phyloP scores from a whole-genome alignment of 92 coral and sea anemone species.

The Parazoanthus atlanticus region DNA sequence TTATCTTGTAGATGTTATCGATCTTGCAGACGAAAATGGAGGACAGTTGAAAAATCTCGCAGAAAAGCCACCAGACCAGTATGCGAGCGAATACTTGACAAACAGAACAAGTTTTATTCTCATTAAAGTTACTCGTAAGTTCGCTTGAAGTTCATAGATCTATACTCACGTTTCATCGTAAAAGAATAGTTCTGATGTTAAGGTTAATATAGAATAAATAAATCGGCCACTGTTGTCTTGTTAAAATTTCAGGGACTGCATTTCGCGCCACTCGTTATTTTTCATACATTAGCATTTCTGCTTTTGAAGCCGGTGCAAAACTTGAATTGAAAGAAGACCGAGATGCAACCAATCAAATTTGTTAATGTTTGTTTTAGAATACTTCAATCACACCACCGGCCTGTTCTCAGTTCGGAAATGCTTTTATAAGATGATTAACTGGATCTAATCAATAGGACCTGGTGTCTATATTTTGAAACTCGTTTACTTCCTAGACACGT shows the following conservation, averaged over 20 bases:
- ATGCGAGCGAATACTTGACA: constrained; percentile 65
- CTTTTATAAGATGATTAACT: too few relatives aligned
- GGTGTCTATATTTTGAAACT: too few relatives aligned
- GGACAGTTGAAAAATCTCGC: constrained; percentile 58
- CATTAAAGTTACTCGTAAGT: constrained; percentile 69
- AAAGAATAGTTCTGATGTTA: constrained; percentile 75
- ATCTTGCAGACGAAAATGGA: constrained; percentile 83
- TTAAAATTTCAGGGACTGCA: too few relatives aligned
- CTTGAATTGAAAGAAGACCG: background rate
- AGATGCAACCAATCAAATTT: background rate
- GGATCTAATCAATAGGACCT: too few relatives aligned
- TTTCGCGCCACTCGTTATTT: background rate
- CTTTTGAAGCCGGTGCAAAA: background rate
- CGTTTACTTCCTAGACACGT: too few relatives aligned
- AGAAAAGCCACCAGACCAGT: constrained; percentile 67
- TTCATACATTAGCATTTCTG: background rate
- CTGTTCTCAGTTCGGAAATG: background rate
- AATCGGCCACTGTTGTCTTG: background rate
- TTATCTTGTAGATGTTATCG: constrained; percentile 58
- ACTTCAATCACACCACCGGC: background rate
- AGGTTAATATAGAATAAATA: constrained; percentile 65
- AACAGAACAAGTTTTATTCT: constrained; percentile 65
- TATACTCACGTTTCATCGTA: constrained; percentile 53
- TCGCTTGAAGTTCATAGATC: constrained; percentile 72
- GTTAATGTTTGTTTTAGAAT: background rate